Evolutionary conservation across 2,888 invertebrate species (phyloP).

Genomic region (Polydrusus cervinus): DNA sequence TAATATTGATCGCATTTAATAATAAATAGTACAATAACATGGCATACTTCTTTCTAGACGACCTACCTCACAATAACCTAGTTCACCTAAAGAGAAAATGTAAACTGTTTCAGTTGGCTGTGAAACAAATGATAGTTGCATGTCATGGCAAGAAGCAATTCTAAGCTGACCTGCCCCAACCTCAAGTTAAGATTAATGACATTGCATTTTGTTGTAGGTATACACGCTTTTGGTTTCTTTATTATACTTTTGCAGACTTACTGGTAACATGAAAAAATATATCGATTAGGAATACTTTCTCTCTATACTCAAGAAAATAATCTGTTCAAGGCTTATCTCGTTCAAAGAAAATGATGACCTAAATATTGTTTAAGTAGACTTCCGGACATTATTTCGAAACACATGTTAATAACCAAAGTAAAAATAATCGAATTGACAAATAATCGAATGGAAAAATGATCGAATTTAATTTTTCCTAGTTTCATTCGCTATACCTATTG

Average conservation of each 20-base stretch:
- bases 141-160: slow-evolving; percentile 49
- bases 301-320: no score
- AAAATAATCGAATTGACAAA: no score
- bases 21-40: not conserved
- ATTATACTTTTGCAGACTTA: slow-evolving; percentile 19
- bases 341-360: no score
- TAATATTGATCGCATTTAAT: not conserved
- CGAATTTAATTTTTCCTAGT: no score
- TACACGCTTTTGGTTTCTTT: slow-evolving; percentile 28
- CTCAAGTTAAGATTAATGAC: slow-evolving; percentile 45
- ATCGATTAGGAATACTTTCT: not conserved
- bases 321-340: no score
- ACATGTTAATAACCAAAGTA: no score
- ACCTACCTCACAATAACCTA: slow-evolving; percentile 26
- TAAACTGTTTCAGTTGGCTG: slow-evolving; percentile 31
- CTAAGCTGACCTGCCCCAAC: slow-evolving; percentile 45
- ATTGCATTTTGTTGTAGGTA: slow-evolving; percentile 37
- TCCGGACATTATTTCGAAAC: no score
- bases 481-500: no score
- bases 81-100: slow-evolving; percentile 28
- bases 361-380: no score
- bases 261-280: not conserved
- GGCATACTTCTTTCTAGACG: slow-evolving; percentile 16
- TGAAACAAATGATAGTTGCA: slow-evolving; percentile 51
- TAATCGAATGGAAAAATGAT: no score